Conservation (phyloP, 2,888 invertebrate species). For the Bruchidius siliquastri region DNA sequence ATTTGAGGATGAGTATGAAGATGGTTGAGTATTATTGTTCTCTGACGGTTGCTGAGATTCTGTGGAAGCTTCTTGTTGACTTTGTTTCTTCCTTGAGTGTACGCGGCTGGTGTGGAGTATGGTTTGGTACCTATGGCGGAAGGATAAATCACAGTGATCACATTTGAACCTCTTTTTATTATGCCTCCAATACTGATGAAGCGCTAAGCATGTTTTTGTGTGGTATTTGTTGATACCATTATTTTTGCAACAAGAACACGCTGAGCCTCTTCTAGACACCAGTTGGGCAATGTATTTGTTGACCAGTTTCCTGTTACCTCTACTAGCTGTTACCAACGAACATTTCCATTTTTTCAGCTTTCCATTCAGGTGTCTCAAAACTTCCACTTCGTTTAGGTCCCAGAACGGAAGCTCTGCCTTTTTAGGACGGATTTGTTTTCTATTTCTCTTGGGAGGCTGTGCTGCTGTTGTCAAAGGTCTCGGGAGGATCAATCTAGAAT, state of each 20-base stretch:
- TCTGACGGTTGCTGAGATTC: not conserved
- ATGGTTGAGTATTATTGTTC: conserved; percentile 31
- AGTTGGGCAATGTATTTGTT: conserved; percentile 44
- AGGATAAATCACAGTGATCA: conserved; percentile 49
- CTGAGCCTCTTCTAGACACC: conserved; percentile 39
- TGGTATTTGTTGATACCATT: conserved; percentile 46
- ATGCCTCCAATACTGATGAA: conserved; percentile 54
- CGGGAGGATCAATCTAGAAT: conserved; percentile 39
- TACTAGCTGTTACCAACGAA: conserved; percentile 26
- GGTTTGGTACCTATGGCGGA: conserved; percentile 50
- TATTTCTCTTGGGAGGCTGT: conserved; percentile 35
- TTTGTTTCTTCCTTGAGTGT: conserved; percentile 36
- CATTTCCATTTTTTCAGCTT: conserved; percentile 36
- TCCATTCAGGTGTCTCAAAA: conserved; percentile 35
- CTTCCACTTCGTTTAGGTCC: conserved; percentile 39
- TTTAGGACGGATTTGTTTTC: conserved; percentile 53
- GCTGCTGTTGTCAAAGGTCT: conserved; percentile 35
- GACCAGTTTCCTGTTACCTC: conserved; percentile 32
- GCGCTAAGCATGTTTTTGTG: conserved; percentile 46
- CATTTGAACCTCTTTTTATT: conserved; percentile 44
- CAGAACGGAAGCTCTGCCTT: conserved; percentile 45
- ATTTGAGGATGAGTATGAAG: conserved; percentile 34
- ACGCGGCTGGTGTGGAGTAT: conserved; percentile 48
- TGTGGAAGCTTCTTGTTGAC: not conserved
- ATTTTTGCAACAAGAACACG: conserved; percentile 42